Base-by-base conservation (phyloP, 2,888 invertebrate genomes). In the Drosophila prostipennis region DNA sequence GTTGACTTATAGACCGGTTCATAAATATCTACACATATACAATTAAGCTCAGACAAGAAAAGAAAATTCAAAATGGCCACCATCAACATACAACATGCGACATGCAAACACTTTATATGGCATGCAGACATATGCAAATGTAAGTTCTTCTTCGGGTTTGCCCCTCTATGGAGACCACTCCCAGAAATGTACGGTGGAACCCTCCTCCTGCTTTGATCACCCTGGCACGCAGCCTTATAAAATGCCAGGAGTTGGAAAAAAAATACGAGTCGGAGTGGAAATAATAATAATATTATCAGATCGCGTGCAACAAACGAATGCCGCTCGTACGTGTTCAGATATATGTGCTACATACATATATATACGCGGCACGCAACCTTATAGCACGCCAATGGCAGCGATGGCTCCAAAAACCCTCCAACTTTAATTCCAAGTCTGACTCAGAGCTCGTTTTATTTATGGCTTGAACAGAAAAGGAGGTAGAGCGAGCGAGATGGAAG, bases 281-380 rank as follows among this genome's bases (percentile, higher is more conserved):
- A 71, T 71, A 26, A 29, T 29, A 73, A 72, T 77, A 70, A 71
- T 72, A 82, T 85, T 89, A 86, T 84, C 85, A 76, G 82, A 89
- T 90, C 81, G 90, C 90, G 84, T 90, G 90, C 82, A 85, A 78
- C 79, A 82, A 74, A 78, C 73, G 78, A 86, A 80, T 77, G 84
- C 79, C 77, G 83, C 72, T 57, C 45, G 74, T 78, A 87, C 89
- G 89, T 88, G 88, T 69, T 74, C 45, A 76, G 60, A 49, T 36
- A 36, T 58, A 60, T 23, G 16, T 46, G 10, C 34, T 11, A 42
- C 14, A 40, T 10, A 14, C 14, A 56, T 29, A 59, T 39, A 39
- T 2, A 13, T 6, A n/a, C 19, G 87, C 74, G 72, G 81, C 85
- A 87, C 78, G 87, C 85, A 81, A 79, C 57, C 54, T 40, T 39